Conservation (phyloP, 2,113 vertebrate genomes). For the Notothenia coriiceps region DNA sequence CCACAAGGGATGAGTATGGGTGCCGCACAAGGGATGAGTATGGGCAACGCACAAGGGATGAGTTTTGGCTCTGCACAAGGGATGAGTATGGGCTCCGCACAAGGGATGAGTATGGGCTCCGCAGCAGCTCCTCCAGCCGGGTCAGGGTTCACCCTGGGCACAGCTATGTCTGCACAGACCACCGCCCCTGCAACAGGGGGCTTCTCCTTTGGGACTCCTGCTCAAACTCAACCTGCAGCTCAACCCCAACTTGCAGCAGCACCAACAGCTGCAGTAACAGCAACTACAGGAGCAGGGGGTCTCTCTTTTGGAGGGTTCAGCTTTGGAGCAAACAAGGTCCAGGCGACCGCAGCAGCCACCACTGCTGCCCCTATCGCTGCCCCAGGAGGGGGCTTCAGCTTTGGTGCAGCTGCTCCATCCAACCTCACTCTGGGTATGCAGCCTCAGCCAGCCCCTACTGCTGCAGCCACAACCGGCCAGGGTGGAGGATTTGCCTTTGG, state of each 20-base stretch:
- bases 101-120: slow-evolving; percentile 71
- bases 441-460: slow-evolving; percentile 51
- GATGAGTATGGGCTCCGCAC: too few species aligned
- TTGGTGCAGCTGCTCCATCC: slow-evolving; percentile 59
- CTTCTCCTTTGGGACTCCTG: slow-evolving; percentile 62
- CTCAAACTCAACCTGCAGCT: slow-evolving; percentile 17
- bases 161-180: slow-evolving; percentile 62
- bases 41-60: too few species aligned
- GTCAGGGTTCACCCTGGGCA: slow-evolving; percentile 76
- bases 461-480: slow-evolving; percentile 60
- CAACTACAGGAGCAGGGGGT: slow-evolving; percentile 29
- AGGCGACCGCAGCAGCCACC: slow-evolving; percentile 69
- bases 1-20: too few species aligned
- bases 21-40: too few species aligned
- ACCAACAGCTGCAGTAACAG: not conserved
- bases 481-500: slow-evolving; percentile 83
- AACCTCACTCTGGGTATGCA: slow-evolving; percentile 65
- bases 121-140: slow-evolving; percentile 61
- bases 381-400: slow-evolving; percentile 75
- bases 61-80: too few species aligned
- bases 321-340: slow-evolving; percentile 84
- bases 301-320: slow-evolving; percentile 78
- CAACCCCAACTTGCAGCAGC: not conserved
- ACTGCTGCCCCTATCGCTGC: slow-evolving; percentile 62
- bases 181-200: slow-evolving; percentile 64